Conservation (phyloP, 2,888 invertebrate genomes). For the Limnephilus auricula region DNA sequence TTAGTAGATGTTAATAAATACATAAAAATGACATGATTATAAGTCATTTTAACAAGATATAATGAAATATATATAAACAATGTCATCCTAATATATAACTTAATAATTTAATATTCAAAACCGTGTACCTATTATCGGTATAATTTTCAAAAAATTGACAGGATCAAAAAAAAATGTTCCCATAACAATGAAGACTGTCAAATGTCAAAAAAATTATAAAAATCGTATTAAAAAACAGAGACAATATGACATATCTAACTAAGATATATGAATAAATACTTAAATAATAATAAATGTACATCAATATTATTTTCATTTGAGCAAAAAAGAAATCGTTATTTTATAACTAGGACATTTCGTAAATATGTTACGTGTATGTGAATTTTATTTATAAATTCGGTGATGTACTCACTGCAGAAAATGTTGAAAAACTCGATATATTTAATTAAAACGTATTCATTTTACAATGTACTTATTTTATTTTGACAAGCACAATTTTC, state of each 20-base stretch:
- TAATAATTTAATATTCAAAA: neutral
- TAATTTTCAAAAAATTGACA: neutral
- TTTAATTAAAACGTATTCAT: neutral
- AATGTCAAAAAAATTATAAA: neutral
- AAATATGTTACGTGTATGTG: neutral
- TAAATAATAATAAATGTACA: neutral
- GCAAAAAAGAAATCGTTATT: neutral
- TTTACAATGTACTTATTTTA: slow-evolving; percentile 19
- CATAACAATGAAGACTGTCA: neutral
- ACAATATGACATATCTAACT: neutral
- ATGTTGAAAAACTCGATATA: neutral
- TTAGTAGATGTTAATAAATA: too few relatives aligned
- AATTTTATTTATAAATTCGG: neutral
- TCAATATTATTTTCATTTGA: slow-evolving; percentile 11
- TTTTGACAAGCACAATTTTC: slow-evolving; percentile 33
- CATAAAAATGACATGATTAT: too few relatives aligned
- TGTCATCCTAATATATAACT: neutral
- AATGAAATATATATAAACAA: neutral
- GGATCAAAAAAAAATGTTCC: neutral
- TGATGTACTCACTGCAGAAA: neutral
- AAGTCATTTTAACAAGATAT: too few relatives aligned
- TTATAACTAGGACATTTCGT: neutral
- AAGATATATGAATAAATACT: neutral
- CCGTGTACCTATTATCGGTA: too few relatives aligned
- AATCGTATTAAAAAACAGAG: neutral